Evolutionary conservation across 2,888 invertebrate genomes (phyloP).

Genomic region (Drosophila algonquin): DNA sequence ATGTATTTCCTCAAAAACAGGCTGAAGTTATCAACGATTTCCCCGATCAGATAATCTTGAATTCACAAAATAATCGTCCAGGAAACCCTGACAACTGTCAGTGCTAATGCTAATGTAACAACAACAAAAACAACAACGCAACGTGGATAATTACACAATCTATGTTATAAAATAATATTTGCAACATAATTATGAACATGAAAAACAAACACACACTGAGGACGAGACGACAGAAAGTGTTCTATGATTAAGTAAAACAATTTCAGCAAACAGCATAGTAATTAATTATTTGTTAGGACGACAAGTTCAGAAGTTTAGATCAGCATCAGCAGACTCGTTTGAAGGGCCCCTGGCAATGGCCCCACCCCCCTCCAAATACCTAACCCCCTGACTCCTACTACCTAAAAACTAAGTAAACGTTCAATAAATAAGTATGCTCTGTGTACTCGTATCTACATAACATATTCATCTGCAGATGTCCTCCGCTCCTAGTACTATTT

Average conservation of each 20-base stretch:
- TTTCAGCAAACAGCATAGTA: slow-evolving; percentile 66
- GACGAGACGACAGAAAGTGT: slow-evolving; percentile 49
- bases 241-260: slow-evolving; percentile 70
- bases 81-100: slow-evolving; percentile 90
- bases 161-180: slow-evolving; percentile 63
- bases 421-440: slow-evolving; percentile 46
- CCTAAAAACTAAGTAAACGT: slow-evolving; percentile 22
- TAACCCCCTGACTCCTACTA: slow-evolving; percentile 8
- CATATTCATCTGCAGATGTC: slow-evolving; percentile 39
- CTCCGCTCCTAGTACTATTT: slow-evolving; percentile 63
- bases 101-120: slow-evolving; percentile 89
- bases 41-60: slow-evolving; percentile 97
- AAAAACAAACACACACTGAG: slow-evolving; percentile 50
- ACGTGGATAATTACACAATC: slow-evolving; percentile 66
- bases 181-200: slow-evolving; percentile 58
- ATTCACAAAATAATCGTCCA: slow-evolving; percentile 89
- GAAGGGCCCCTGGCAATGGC: slow-evolving; percentile 31
- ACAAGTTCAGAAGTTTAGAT: slow-evolving; percentile 63
- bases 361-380: slow-evolving; percentile 5
- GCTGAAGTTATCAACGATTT: slow-evolving; percentile 98
- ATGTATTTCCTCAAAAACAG: slow-evolving; percentile 69
- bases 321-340: slow-evolving; percentile 48
- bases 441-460: slow-evolving; percentile 49
- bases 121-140: slow-evolving; percentile 60
- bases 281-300: slow-evolving; percentile 59